A percentile compares a stretch with the other conserved stretches of the same genome.
These are phyloP conservation scores for Gymnothorax javanicus DNA, from an alignment of 2,797 vertebrate genomes.

Conservation along the genomic window DNA sequence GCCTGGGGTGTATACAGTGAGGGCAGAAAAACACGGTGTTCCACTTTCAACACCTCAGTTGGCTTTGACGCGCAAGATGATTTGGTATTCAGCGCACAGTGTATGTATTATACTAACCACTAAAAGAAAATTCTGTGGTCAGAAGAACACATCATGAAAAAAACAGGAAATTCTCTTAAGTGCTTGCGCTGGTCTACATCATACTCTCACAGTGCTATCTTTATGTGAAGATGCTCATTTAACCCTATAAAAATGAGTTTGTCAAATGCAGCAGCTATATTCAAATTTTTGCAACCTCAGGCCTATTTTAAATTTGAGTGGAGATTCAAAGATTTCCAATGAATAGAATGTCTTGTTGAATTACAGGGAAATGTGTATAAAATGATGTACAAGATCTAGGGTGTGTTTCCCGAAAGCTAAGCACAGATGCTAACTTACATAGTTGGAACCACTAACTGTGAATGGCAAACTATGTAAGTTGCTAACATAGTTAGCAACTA, in stretches of 20 bases:
- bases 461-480: too few species aligned
- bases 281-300: too few species aligned
- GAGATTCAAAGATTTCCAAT: too few species aligned
- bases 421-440: too few species aligned
- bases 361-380: too few species aligned
- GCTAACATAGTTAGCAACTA: too few species aligned
- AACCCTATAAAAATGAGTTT: background rate
- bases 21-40: background rate
- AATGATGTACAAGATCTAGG: too few species aligned
- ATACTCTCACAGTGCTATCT: background rate
- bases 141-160: background rate
- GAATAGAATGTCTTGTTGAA: too few species aligned
- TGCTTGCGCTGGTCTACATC: background rate
- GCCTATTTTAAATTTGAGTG: too few species aligned
- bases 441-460: too few species aligned
- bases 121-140: conserved; percentile 2
- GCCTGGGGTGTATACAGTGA: background rate
- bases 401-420: too few species aligned
- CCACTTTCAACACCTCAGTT: background rate
- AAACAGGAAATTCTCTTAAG: background rate
- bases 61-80: background rate
- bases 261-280: too few species aligned
- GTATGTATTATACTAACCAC: background rate
- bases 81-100: background rate
- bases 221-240: background rate